Conservation (phyloP, 2,113 vertebrate species). For the Sander vitreus region DNA sequence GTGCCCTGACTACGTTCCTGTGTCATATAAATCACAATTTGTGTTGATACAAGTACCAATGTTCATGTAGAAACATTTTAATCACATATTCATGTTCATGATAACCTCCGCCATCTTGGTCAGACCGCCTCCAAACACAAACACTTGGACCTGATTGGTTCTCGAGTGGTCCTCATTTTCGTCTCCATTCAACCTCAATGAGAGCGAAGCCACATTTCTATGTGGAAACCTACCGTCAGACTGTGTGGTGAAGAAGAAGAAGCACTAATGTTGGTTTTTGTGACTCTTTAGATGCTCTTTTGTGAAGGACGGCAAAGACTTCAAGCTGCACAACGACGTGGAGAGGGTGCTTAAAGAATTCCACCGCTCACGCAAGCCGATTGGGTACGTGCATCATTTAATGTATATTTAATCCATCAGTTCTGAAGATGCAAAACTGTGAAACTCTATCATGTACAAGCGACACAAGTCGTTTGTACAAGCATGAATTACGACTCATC, state of each 20-base stretch:
- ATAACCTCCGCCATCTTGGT: too few species aligned
- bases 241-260: background rate
- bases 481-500: background rate
- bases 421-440: background rate
- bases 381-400: conserved; percentile 73
- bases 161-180: too few species aligned
- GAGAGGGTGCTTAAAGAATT: conserved; percentile 83
- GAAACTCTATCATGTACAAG: background rate
- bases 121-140: too few species aligned
- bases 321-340: conserved; percentile 81
- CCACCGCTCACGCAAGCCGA: conserved; percentile 82
- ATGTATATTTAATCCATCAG: background rate
- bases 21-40: too few species aligned
- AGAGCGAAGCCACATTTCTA: too few species aligned
- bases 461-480: background rate
- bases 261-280: background rate
- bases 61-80: too few species aligned
- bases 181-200: too few species aligned
- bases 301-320: conserved; percentile 82
- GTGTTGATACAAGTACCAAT: too few species aligned
- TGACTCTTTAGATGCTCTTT: conserved; percentile 76
- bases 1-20: too few species aligned
- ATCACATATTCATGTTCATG: too few species aligned
- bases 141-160: too few species aligned
- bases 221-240: background rate